phyloP scores from a whole-genome alignment of 2,113 vertebrate genomes.

The Empidonax traillii region DNA sequence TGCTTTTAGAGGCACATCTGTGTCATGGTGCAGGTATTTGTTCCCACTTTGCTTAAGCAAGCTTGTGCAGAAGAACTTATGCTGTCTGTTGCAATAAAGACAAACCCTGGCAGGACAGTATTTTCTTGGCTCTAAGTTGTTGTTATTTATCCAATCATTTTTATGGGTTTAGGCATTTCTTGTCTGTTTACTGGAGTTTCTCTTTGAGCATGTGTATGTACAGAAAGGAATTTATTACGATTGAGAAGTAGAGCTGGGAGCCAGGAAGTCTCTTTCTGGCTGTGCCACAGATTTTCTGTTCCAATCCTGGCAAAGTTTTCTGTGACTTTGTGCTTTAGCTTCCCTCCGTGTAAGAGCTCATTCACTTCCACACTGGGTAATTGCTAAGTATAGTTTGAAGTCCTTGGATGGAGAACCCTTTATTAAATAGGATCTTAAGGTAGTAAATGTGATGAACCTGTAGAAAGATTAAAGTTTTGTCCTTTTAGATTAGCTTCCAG shows the following conservation, averaged over 20 bases:
- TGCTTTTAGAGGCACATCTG: not conserved
- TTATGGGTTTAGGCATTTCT: not conserved
- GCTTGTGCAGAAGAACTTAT: not conserved
- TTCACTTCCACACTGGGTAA: not conserved
- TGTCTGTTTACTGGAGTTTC: not conserved
- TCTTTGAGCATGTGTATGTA: not conserved
- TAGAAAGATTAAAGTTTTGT: not conserved
- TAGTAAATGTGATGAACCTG: not conserved
- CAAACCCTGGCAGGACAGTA: not conserved
- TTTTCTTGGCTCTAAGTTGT: not conserved
- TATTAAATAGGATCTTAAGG: not conserved
- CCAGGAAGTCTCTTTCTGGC: not conserved
- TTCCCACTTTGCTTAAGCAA: not conserved
- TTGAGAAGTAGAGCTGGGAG: not conserved
- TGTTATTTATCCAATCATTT: not conserved
- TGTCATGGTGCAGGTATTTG: not conserved
- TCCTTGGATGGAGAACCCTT: not conserved
- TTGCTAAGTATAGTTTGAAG: not conserved
- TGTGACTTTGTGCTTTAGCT: not conserved
- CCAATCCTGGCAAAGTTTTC: not conserved
- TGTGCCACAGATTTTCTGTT: not conserved
- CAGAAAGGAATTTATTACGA: not conserved
- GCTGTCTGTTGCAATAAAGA: not conserved
- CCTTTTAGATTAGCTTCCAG: not conserved
- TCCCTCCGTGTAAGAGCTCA: rapidly evolving